A percentile compares a stretch with the other conserved stretches of the same genome.
Conservation (phyloP, 2,888 invertebrate species). For the Ommatoiulus sabulosus region DNA sequence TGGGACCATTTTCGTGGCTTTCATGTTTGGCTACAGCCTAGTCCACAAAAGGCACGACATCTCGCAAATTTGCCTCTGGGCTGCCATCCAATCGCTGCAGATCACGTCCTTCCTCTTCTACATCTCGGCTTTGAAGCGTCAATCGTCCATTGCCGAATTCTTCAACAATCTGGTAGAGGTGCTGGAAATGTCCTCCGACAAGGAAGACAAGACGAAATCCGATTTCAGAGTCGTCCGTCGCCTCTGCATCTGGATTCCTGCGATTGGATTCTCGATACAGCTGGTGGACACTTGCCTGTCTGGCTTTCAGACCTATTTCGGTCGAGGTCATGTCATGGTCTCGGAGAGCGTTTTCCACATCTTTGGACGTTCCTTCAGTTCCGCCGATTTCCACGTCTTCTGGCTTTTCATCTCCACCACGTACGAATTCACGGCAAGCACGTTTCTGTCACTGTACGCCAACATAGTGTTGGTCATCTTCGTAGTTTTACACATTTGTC, state of each 20-base stretch:
- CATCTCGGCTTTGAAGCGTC: not conserved
- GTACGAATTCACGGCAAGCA: not conserved
- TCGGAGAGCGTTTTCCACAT: not conserved
- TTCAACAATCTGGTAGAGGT: not conserved
- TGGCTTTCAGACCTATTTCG: not conserved
- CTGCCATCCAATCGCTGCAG: not conserved
- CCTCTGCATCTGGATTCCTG: not conserved
- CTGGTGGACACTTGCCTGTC: not conserved
- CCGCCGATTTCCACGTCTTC: not conserved
- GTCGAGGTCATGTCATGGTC: not conserved
- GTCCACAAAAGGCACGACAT: not conserved
- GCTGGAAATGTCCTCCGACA: not conserved
- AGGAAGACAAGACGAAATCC: not conserved
- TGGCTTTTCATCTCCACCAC: not conserved
- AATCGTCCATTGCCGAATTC: not conserved
- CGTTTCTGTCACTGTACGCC: not conserved
- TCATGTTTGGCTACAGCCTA: not conserved
- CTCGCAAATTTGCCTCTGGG: not conserved
- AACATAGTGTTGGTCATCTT: not conserved
- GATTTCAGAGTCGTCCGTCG: not conserved
- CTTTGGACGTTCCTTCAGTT: not conserved
- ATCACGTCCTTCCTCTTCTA: not conserved
- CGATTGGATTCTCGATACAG: not conserved
- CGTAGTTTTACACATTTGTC: not conserved
- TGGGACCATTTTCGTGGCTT: not conserved